Base-by-base conservation (phyloP, 2,888 invertebrate species). In the Archips crataeganus region DNA sequence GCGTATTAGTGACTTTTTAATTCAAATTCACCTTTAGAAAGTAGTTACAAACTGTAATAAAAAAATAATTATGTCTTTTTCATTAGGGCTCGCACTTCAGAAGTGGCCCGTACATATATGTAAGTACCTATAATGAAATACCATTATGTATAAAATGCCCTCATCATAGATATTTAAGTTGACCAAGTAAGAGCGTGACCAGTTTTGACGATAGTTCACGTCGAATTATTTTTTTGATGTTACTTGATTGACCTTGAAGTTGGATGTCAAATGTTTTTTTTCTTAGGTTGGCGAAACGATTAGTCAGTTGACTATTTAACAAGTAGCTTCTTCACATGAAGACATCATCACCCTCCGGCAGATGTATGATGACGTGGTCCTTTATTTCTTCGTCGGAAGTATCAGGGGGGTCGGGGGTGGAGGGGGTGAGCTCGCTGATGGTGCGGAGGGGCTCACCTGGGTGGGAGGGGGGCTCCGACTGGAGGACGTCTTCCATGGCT, bases 401-500 rank as follows among this genome's bases (percentile, higher is more conserved):
- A 68, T 78, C 75, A 71, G 83, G 79, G 76, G 76, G 82, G 67
- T 77, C 75, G 71, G 83, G 79, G 76, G 80, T 75, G 75, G 77
- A 77, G 75, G 81, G 82, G 75, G 82, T 82, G 81, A 84, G 79
- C 85, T 90, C 90, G 81, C 85, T 82, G 86, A 89, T 87, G 86
- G 89, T 87, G 85, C 82, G 86, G 85, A 86, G 85, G 85, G 89
- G 86, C 94, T 95, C 92, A 92, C 95, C 95, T 89, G 95, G 91
- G 80, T 94, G 94, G 82, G 95, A 92, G 71, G 95, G 90, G 77
- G 95, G 92, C 86, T 96, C 96, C 83, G 95, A 97, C 86, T 97
- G 97, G 79, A 97, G 91, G 60, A 98, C 98, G 92, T 98, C 98
- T 93, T 98, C 98, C 88, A 97, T 96, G 8, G 98, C 98, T 92